phyloP scores from a whole-genome alignment of 2,113 vertebrate genomes.

The Dascyllus trimaculatus region DNA sequence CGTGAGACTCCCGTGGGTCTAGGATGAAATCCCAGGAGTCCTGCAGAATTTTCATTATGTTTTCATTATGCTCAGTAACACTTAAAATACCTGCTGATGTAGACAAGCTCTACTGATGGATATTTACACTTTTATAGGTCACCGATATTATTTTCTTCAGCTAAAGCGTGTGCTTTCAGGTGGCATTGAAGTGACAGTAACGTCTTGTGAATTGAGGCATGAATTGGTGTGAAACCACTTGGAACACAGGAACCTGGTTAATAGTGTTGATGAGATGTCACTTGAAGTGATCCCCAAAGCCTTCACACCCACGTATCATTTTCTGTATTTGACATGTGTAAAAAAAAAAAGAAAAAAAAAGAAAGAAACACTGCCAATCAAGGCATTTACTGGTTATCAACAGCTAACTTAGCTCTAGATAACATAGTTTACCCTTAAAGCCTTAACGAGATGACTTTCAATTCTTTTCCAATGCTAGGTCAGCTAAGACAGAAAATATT shows the following conservation, averaged over 20 bases:
- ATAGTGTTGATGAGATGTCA: neutral
- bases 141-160: neutral
- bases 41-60: neutral
- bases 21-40: slow-evolving; percentile 9
- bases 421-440: no score
- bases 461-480: neutral
- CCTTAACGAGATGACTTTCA: no score
- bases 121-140: neutral
- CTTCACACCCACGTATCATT: neutral
- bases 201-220: neutral
- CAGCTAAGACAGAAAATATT: neutral
- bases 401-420: no score
- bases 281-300: neutral
- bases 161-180: neutral
- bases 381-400: no score
- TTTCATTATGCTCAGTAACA: neutral
- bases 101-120: neutral
- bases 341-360: no score
- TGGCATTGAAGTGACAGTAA: neutral
- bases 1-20: neutral
- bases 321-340: no score
- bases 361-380: no score
- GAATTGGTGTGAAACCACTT: neutral
- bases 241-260: neutral
- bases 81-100: neutral